Conservation (phyloP, 2,888 invertebrate genomes). For the Rhamnusium bicolor region DNA sequence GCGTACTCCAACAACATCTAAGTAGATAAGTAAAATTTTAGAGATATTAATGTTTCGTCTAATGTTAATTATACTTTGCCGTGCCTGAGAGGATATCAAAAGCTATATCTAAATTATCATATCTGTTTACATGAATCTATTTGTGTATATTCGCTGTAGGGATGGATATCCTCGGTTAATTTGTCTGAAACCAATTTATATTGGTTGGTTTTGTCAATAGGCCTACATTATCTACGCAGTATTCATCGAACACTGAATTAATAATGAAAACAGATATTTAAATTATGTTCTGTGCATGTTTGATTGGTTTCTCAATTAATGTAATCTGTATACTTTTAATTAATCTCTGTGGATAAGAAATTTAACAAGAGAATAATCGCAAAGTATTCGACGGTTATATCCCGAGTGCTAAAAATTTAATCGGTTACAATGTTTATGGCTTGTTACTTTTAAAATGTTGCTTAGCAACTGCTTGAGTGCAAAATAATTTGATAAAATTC, state of each 20-base stretch:
- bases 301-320: too few species aligned
- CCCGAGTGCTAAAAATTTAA: too few species aligned
- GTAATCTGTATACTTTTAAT: too few species aligned
- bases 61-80: constrained; percentile 8
- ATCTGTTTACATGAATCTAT: background rate
- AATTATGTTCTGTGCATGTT: too few species aligned
- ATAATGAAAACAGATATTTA: too few species aligned
- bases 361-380: too few species aligned
- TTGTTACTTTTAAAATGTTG: too few species aligned
- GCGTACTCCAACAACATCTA: background rate
- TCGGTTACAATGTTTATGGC: too few species aligned
- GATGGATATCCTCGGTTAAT: background rate
- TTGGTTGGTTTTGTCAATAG: constrained; percentile 4
- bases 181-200: constrained; percentile 9
- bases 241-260: background rate
- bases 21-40: constrained; percentile 27
- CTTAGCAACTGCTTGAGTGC: too few species aligned
- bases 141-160: background rate
- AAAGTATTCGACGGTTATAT: too few species aligned
- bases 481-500: too few species aligned
- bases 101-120: constrained; percentile 19
- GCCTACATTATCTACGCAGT: background rate
- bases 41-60: constrained; percentile 28
- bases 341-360: too few species aligned
- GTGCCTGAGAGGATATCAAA: constrained; percentile 4